Evolutionary conservation across 2,888 invertebrate genomes (phyloP), one percentile per base, ranked within the genome.

Genomic region (Acleris holmiana): DNA sequence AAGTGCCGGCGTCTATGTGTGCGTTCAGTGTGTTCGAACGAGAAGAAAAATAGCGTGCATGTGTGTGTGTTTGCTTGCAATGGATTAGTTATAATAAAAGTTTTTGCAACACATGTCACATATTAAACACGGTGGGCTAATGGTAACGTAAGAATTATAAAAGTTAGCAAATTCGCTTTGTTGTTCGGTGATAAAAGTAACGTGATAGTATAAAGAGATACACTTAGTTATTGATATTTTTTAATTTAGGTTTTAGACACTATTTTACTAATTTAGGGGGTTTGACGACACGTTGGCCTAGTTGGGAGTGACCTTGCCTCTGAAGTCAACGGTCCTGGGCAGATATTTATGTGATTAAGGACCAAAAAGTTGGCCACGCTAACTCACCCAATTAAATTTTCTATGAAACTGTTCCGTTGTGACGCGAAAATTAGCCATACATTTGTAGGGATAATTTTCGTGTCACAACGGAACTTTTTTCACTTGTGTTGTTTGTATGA

Each of bases 1-100:
- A 90, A 89, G 89, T 87, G 88, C 82, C 80, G 71, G 66, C 73
- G 76, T 76, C 74, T 74, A 73, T 86, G 87, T 88, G 87, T 86
- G 88, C 61, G 86, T 85, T 70, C 71, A 67, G 69, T 69, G 72
- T 76, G 74, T 77, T 69, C 68, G 74, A 77, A 72, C 70, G 75
- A 73, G 76, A 35, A 59, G 69, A 73, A 77, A 76, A 75, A 76
- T 76, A 74, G 68, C 67, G 73, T 73, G 68, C 70, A 61, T 71
- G 67, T 74, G 71, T 81, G 79, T 76, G 77, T 67, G 73, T 35
- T 74, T 79, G 84, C 85, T 83, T 90, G 91, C 91, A 90, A 91
- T 89, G 90, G 91, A 92, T 92, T 91, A 92, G 89, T 92, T 91
- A 91, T 91, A 91, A 92, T 92, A 92, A 92, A 92, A 92, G 91